These are phyloP conservation scores for Colostygia pectinataria DNA, from an alignment of 2,888 invertebrate species.

Conservation along the genomic window DNA sequence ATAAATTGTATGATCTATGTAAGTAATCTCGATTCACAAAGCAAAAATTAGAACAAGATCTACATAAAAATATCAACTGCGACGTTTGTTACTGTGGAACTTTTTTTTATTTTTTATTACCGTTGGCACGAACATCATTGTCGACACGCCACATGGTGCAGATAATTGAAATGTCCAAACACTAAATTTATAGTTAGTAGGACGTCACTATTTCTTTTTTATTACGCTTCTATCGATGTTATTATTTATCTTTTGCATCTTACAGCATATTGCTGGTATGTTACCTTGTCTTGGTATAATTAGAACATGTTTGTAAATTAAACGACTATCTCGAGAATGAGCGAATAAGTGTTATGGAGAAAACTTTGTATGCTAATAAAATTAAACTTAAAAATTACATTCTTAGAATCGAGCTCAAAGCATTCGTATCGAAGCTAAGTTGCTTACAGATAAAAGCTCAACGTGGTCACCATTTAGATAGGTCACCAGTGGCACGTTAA, in stretches of 20 bases:
- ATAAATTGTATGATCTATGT: no score
- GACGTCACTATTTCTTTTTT: slow-evolving; percentile 66
- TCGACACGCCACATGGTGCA: slow-evolving; percentile 76
- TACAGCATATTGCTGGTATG: not conserved
- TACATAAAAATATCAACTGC: slow-evolving; percentile 48
- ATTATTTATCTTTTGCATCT: slow-evolving; percentile 31
- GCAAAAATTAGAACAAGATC: slow-evolving; percentile 47
- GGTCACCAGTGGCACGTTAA: no score
- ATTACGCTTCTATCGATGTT: slow-evolving; percentile 47
- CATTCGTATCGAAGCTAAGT: no score
- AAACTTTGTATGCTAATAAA: no score
- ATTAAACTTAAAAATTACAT: no score
- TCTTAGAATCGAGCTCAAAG: no score
- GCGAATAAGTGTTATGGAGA: no score
- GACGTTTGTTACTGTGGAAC: slow-evolving; percentile 48
- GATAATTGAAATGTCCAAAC: slow-evolving; percentile 82
- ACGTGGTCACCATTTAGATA: no score
- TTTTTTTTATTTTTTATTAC: slow-evolving; percentile 69
- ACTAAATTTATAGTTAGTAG: slow-evolving; percentile 73
- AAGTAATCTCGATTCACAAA: no score
- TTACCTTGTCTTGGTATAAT: slow-evolving; percentile 14
- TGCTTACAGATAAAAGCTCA: no score
- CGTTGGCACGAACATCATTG: slow-evolving; percentile 76
- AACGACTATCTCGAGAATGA: no score
- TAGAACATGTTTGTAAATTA: slow-evolving; percentile 9